Percentiles rank a stretch among this genome's conserved stretches.
Conservation (phyloP, 1,140 invertebrate genomes). For the Drosophila sp. region DNA sequence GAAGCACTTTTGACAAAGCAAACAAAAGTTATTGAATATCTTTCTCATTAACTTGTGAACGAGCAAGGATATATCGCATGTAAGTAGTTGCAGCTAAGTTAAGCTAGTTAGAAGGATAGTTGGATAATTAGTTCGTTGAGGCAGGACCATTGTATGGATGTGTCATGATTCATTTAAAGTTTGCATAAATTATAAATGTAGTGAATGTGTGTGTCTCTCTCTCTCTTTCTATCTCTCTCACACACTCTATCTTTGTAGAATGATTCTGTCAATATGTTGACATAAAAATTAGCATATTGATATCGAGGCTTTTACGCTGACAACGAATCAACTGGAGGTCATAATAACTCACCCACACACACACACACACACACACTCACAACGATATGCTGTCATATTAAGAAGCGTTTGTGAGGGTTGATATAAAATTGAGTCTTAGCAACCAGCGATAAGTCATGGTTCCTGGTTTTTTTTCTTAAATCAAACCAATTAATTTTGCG, state of each 20-base stretch:
- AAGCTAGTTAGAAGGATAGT: constrained; percentile 7
- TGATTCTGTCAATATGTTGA: constrained; percentile 66
- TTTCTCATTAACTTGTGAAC: constrained; percentile 52
- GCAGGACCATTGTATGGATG: background rate
- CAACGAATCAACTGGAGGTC: constrained; percentile 37
- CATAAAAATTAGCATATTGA: constrained; percentile 66
- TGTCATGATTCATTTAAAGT: constrained; percentile 34
- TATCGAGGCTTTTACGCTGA: constrained; percentile 25
- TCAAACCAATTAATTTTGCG: constrained; percentile 9
- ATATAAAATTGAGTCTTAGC: background rate
- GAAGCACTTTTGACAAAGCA: constrained; percentile 19
- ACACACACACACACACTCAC: constrained; percentile 5
- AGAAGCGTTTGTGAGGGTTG: background rate
- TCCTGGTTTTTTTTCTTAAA: too few species aligned
- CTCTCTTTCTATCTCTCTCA: too few species aligned
- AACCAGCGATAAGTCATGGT: constrained; percentile 1
- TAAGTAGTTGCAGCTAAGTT: constrained; percentile 1
- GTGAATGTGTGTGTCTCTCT: constrained; percentile 24
- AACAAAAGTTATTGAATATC: constrained; percentile 46
- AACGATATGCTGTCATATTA: background rate
- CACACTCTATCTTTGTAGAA: background rate
- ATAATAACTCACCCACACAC: constrained; percentile 36
- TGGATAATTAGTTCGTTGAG: background rate
- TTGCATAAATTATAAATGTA: constrained; percentile 65
- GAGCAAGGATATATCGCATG: background rate